Percentiles rank a stretch among this genome's conserved stretches.
These are phyloP conservation scores for Anomalospiza imberbis DNA, from an alignment of 2,797 vertebrate species.

Conservation along the genomic window DNA sequence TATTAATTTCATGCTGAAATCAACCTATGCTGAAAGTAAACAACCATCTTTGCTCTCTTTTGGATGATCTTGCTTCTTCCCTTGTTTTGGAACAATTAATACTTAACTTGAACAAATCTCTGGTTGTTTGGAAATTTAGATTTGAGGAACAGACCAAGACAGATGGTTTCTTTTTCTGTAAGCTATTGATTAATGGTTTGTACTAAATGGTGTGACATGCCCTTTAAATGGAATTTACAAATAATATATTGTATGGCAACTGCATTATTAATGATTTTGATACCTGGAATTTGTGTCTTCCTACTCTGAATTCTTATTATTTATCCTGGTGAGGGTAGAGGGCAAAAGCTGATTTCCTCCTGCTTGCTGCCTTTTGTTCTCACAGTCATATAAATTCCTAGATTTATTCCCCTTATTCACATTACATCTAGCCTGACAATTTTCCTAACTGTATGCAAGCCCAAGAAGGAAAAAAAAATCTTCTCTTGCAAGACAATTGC, in stretches of 20 bases:
- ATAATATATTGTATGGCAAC: conserved; percentile 33
- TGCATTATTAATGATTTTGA: conserved; percentile 60
- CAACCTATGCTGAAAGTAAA: conserved; percentile 1
- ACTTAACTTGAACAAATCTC: conserved; percentile 7
- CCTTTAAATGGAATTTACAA: conserved; percentile 61
- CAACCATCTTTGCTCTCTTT: neutral
- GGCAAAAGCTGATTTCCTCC: neutral
- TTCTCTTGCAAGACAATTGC: neutral
- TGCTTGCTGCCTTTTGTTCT: neutral
- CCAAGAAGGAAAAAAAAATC: neutral
- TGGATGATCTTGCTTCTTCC: neutral
- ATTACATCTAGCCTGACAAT: neutral
- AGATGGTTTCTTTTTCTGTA: conserved; percentile 34
- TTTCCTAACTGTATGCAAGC: neutral
- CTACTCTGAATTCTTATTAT: conserved; percentile 5
- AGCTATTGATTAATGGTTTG: conserved; percentile 55
- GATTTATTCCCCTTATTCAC: conserved; percentile 26
- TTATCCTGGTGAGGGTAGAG: conserved; percentile 26
- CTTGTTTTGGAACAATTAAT: conserved; percentile 8
- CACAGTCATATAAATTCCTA: neutral
- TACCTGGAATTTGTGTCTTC: conserved; percentile 41
- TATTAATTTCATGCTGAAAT: conserved; percentile 36
- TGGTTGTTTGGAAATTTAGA: conserved; percentile 48
- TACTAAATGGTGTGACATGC: conserved; percentile 45
- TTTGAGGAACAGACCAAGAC: conserved; percentile 23